These are phyloP conservation scores for Ailurus styani DNA, from an alignment of 2,113 vertebrate species.

Conservation along the genomic window DNA sequence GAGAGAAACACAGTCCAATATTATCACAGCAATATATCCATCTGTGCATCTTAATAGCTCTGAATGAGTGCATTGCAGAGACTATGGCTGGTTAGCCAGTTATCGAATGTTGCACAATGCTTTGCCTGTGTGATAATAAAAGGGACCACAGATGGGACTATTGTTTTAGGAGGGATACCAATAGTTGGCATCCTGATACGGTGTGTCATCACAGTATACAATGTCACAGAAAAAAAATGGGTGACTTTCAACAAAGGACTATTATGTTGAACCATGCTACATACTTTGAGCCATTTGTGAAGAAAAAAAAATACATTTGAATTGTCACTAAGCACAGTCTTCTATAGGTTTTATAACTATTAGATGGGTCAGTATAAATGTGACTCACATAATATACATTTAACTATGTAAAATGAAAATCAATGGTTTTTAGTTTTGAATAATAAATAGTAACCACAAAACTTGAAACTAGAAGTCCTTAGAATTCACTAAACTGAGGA, in stretches of 20 bases:
- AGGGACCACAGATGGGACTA: background rate
- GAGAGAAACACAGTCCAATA: background rate
- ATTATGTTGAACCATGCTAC: background rate
- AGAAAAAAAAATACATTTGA: background rate
- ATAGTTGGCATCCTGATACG: background rate
- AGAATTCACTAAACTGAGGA: background rate
- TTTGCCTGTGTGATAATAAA: slow-evolving; percentile 1
- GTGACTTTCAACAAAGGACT: slow-evolving; percentile 10
- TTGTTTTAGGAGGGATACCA: slow-evolving; percentile 13
- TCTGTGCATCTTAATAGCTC: background rate
- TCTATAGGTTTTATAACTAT: background rate
- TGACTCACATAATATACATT: background rate
- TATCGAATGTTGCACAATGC: background rate
- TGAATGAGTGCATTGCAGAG: background rate
- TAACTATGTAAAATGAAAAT: background rate
- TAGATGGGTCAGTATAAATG: background rate
- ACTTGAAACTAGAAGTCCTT: background rate
- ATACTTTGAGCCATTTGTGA: background rate
- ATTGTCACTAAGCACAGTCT: background rate
- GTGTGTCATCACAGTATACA: slow-evolving; percentile 8
- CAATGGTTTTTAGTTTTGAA: background rate
- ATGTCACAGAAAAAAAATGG: background rate
- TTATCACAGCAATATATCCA: background rate
- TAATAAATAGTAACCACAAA: background rate
- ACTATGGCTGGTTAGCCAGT: background rate